A percentile compares a stretch with the other conserved stretches of the same genome.
These are phyloP conservation scores for Petrocephalus schoutedeni DNA, from an alignment of 2,797 vertebrate species.

Conservation along the genomic window DNA sequence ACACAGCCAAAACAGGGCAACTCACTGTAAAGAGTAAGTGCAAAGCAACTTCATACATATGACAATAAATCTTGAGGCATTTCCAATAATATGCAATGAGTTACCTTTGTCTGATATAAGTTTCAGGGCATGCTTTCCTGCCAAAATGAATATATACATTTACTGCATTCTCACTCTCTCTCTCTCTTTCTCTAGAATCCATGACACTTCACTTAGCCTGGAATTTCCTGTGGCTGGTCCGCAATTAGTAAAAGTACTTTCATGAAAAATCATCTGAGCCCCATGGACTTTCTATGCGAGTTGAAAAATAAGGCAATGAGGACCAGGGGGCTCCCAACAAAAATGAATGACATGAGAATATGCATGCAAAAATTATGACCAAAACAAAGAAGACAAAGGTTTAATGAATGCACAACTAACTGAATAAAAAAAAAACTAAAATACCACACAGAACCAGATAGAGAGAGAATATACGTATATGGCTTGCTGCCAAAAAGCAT, in stretches of 20 bases:
- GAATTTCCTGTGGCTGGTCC: slow-evolving; percentile 70
- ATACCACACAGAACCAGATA: slow-evolving; percentile 27
- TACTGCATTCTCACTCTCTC: background rate
- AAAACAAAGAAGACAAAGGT: background rate
- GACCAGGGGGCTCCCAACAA: background rate
- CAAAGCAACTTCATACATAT: too few relatives aligned
- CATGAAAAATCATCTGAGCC: slow-evolving; percentile 44
- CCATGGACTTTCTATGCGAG: slow-evolving; percentile 28
- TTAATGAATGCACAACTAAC: too few relatives aligned
- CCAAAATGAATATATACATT: background rate
- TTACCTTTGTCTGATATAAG: background rate
- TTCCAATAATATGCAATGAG: too few relatives aligned
- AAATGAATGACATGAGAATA: background rate
- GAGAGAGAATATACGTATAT: background rate
- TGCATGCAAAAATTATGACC: background rate
- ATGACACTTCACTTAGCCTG: slow-evolving; percentile 46
- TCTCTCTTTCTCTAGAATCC: slow-evolving; percentile 13
- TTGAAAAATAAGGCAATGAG: background rate
- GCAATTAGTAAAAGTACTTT: slow-evolving; percentile 48
- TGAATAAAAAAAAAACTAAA: background rate
- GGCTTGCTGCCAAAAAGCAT: background rate
- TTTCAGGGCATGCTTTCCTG: background rate
- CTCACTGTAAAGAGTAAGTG: too few relatives aligned
- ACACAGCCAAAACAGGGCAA: too few relatives aligned
- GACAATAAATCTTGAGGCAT: too few relatives aligned